Conservation (phyloP, 2,888 invertebrate species). For the Plebejus anna region DNA sequence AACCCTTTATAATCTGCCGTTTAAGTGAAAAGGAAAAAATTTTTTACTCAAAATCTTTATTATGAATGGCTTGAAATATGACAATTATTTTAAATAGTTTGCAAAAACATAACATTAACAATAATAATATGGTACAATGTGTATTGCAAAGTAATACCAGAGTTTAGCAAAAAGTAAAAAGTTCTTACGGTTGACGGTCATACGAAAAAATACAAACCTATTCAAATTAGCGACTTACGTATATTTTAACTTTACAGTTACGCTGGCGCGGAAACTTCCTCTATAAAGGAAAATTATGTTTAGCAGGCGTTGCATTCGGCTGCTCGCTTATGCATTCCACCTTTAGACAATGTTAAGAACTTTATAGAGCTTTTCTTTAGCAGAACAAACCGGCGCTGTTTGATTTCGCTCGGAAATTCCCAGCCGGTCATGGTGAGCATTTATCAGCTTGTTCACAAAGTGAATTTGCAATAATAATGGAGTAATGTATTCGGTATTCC, state of each 20-base stretch:
- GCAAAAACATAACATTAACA: too few species aligned
- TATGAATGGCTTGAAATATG: too few species aligned
- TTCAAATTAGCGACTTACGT: constrained; percentile 26
- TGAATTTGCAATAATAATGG: constrained; percentile 39
- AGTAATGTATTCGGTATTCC: constrained; percentile 17
- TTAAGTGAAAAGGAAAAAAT: too few species aligned
- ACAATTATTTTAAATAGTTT: too few species aligned
- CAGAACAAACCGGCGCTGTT: constrained; percentile 51
- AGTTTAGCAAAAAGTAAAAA: neutral
- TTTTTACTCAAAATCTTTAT: too few species aligned
- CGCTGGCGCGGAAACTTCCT: constrained; percentile 37
- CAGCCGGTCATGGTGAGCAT: constrained; percentile 38
- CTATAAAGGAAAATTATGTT: constrained; percentile 49
- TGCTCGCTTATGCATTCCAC: constrained; percentile 58
- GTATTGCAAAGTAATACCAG: too few species aligned
- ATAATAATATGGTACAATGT: too few species aligned
- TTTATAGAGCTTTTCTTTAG: constrained; percentile 49
- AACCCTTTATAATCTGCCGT: too few species aligned
- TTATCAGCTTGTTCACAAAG: constrained; percentile 34
- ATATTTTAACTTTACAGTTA: constrained; percentile 31
- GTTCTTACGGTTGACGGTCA: neutral
- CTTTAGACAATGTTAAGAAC: constrained; percentile 56
- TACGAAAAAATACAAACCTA: constrained; percentile 3
- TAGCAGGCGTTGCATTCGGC: constrained; percentile 44
- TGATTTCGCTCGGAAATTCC: constrained; percentile 57